Base-by-base conservation (phyloP, 1,140 invertebrate species). In the Arctopsyche grandis region DNA sequence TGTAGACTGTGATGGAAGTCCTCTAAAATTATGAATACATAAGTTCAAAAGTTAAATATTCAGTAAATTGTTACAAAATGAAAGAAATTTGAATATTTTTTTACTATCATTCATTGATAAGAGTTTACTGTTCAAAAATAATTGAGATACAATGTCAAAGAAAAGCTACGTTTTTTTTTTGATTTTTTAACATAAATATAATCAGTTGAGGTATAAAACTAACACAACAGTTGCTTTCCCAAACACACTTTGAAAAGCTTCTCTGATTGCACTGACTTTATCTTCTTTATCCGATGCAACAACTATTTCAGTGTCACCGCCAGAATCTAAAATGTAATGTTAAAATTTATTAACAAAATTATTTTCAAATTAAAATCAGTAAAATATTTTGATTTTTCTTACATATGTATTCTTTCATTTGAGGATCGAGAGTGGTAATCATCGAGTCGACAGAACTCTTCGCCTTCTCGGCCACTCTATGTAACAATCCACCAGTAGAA, bases 321-420 rank as follows among this genome's bases (percentile, higher is more conserved):
- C 93, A 84, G 93, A 93, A 89, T 93, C 94, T 95, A 85, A 82
- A 89, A 90, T 81, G 9, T 12, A 66, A 26, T 1, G 80, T 80
- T n/a, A n/a, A n/a, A n/a, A n/a, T 83, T 21, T 19, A 82, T 38
- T 48, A 71, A 79, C 69, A 71, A 81, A 29, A 26, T 63, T 43
- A 46, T 78, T 69, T 66, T 66, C 24, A 38, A 38, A 4, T 43
- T 9, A 29, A 46, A 70, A 48, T 22, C 26, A 60, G 48, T 74
- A 0, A 73, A 73, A 0, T 22, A 9, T 29, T 74, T 5, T 56
- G 5, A 38, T 10, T 71, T 48, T 82, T 84, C 91, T 91, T 90
- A 96, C 94, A 91, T 81, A 96, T 92, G 85, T 94, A 93, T 87
- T 96, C 94, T 85, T 93, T 94, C 95, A 97, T 96, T 85, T 96